phyloP scores from a whole-genome alignment of 2,888 invertebrate genomes.

The Cepaea hortensis region DNA sequence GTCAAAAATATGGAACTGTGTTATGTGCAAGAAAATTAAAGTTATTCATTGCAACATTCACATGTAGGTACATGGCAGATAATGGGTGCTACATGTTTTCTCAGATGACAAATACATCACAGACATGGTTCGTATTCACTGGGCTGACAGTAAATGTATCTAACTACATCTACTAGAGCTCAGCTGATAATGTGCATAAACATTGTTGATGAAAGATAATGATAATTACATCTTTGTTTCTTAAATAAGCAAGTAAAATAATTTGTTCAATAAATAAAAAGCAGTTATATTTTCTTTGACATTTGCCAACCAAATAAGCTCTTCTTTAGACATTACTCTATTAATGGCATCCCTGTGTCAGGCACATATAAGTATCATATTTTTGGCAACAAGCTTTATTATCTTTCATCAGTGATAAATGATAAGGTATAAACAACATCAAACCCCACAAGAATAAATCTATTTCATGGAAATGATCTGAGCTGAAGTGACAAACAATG shows the following conservation, averaged over 20 bases:
- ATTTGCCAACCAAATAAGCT: too few species aligned
- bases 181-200: not conserved
- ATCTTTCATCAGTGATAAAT: conserved; percentile 12
- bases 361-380: too few species aligned
- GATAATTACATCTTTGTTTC: not conserved
- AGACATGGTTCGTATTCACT: not conserved
- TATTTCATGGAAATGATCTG: too few species aligned
- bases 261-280: too few species aligned
- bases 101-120: not conserved
- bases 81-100: conserved; percentile 13
- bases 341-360: too few species aligned
- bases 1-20: not conserved
- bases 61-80: not conserved
- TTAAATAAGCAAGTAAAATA: not conserved
- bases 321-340: too few species aligned
- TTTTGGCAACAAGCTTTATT: not conserved
- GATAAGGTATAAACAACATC: not conserved
- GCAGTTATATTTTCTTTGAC: too few species aligned
- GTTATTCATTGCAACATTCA: not conserved
- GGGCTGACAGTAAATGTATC: not conserved
- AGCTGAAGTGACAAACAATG: not conserved
- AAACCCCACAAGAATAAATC: not conserved
- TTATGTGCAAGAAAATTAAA: conserved; percentile 8
- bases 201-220: not conserved
- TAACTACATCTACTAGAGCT: not conserved